A percentile compares a stretch with the other conserved stretches of the same genome.
Evolutionary conservation across 1,140 invertebrate genomes (phyloP).

Genomic region (Asobara japonica): DNA sequence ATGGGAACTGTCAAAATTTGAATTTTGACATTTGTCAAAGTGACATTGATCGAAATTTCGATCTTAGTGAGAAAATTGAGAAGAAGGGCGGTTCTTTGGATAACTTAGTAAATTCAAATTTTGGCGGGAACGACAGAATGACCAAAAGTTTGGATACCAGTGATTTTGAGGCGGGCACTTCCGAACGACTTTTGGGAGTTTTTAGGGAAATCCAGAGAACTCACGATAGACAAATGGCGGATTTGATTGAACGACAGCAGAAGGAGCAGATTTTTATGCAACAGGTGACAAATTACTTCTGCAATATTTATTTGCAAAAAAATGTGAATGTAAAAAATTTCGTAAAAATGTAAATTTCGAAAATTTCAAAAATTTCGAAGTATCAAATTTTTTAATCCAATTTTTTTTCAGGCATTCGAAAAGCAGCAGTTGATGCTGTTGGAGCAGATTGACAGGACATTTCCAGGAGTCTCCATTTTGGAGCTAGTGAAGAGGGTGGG

Average conservation of each 20-base stretch:
- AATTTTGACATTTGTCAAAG: too few species aligned
- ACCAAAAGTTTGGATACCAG: slow-evolving; percentile 39
- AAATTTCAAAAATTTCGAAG: too few species aligned
- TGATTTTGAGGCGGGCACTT: slow-evolving; percentile 35
- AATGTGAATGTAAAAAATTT: too few species aligned
- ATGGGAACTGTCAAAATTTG: too few species aligned
- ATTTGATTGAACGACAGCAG: slow-evolving; percentile 69
- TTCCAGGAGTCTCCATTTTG: slow-evolving; percentile 48
- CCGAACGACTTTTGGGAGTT: slow-evolving; percentile 59
- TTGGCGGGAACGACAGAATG: slow-evolving; percentile 30
- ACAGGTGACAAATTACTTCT: too few species aligned
- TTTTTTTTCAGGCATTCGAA: slow-evolving; percentile 71
- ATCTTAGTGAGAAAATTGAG: not conserved
- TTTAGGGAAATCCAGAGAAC: slow-evolving; percentile 70
- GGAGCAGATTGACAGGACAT: slow-evolving; percentile 67
- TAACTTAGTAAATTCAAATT: slow-evolving; percentile 34
- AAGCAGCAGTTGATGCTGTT: slow-evolving; percentile 70
- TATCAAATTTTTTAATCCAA: too few species aligned
- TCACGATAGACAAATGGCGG: slow-evolving; percentile 70
- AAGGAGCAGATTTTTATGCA: slow-evolving; percentile 69
- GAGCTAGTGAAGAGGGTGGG: slow-evolving; percentile 37
- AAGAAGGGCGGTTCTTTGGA: slow-evolving; percentile 45
- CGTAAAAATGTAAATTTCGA: too few species aligned
- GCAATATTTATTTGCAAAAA: too few species aligned
- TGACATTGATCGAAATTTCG: not conserved